Conservation (phyloP, 2,888 invertebrate species). For the Spisula solida region DNA sequence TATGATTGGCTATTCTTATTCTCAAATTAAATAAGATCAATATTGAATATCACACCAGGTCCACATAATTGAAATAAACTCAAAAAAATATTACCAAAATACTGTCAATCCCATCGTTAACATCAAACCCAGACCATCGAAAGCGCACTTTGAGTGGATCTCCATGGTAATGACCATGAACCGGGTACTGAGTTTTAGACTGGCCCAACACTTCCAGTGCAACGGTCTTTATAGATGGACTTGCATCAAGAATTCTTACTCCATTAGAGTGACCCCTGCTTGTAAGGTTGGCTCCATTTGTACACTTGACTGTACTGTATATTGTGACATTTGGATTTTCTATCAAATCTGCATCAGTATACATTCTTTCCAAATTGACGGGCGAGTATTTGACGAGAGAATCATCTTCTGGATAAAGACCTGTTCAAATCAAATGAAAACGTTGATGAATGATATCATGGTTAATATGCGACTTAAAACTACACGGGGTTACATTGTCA, state of each 20-base stretch:
- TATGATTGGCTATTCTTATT: too few relatives aligned
- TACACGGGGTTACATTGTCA: too few relatives aligned
- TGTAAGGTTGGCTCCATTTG: slow-evolving; percentile 64
- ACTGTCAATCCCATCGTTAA: slow-evolving; percentile 61
- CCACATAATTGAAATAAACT: not conserved
- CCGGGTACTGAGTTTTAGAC: slow-evolving; percentile 63
- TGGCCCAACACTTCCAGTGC: slow-evolving; percentile 55
- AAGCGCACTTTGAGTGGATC: slow-evolving; percentile 52
- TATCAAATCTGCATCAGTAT: not conserved
- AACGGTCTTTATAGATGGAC: slow-evolving; percentile 58
- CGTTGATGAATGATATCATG: too few relatives aligned
- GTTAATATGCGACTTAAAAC: too few relatives aligned
- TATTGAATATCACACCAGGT: too few relatives aligned
- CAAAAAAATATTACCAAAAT: slow-evolving; percentile 46
- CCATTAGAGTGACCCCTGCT: slow-evolving; percentile 63
- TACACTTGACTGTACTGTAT: slow-evolving; percentile 59
- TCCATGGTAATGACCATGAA: slow-evolving; percentile 62
- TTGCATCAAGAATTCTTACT: slow-evolving; percentile 56
- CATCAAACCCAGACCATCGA: slow-evolving; percentile 69
- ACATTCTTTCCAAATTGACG: not conserved
- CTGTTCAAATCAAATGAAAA: not conserved
- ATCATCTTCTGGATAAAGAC: slow-evolving; percentile 14
- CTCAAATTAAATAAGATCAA: not conserved
- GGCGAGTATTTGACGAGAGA: slow-evolving; percentile 37
- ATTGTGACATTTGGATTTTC: slow-evolving; percentile 10